Evolutionary conservation across 2,888 invertebrate species (phyloP).

Genomic region (Napeogenes sylphis): DNA sequence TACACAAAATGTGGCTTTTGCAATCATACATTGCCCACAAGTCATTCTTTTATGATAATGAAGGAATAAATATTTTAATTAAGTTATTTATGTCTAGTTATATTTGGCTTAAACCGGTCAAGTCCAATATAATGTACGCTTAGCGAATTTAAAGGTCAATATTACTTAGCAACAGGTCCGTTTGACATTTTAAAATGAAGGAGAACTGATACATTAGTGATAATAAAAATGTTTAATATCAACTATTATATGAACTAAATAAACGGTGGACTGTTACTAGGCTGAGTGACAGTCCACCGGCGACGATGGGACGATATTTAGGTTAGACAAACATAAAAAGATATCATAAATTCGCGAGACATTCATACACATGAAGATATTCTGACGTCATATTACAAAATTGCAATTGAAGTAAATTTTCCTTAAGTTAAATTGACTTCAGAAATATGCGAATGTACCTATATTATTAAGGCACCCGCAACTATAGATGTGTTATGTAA

Average conservation of each 20-base stretch:
- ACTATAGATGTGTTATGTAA: background rate
- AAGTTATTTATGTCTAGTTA: no score
- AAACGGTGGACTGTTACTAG: no score
- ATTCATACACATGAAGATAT: no score
- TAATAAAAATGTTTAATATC: background rate
- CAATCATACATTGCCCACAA: no score
- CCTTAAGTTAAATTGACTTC: no score
- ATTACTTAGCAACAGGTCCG: constrained; percentile 6
- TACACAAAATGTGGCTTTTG: no score
- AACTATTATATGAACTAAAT: background rate
- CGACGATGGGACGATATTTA: background rate
- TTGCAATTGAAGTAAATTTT: no score
- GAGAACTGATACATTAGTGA: background rate
- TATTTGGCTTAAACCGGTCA: background rate
- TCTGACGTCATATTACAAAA: no score
- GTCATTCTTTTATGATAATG: no score
- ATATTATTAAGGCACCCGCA: background rate
- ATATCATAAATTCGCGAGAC: background rate
- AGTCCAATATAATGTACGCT: background rate
- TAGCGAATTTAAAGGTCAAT: constrained; percentile 3
- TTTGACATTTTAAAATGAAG: constrained; percentile 2
- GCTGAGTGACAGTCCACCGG: no score
- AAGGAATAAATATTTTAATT: no score
- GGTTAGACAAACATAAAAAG: background rate
- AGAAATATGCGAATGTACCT: background rate